These are phyloP conservation scores for Spodoptera picta DNA, from an alignment of 2,888 invertebrate genomes.

Conservation along the genomic window DNA sequence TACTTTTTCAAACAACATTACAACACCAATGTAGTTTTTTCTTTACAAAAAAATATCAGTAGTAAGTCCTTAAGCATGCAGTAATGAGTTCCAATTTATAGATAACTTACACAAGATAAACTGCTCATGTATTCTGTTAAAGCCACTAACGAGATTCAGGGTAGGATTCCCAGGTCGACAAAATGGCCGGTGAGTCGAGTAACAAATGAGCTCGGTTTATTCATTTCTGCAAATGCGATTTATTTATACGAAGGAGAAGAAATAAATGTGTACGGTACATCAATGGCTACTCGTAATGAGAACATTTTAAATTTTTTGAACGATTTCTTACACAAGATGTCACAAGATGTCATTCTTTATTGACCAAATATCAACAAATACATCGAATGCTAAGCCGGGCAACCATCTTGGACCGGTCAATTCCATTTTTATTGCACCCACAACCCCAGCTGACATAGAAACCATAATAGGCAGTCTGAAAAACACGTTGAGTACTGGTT, in stretches of 20 bases:
- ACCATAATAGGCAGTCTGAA: too few relatives aligned
- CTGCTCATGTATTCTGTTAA: slow-evolving; percentile 19
- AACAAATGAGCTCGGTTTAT: slow-evolving; percentile 42
- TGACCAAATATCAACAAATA: too few relatives aligned
- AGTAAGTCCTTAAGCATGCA: not conserved
- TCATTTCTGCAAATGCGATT: slow-evolving; percentile 37
- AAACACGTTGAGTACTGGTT: too few relatives aligned
- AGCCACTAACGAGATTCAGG: slow-evolving; percentile 41
- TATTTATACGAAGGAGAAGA: slow-evolving; percentile 18
- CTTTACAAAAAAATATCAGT: not conserved
- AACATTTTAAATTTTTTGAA: not conserved
- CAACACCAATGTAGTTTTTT: not conserved
- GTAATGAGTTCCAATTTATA: slow-evolving; percentile 19
- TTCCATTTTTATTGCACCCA: too few relatives aligned
- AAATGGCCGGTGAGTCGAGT: slow-evolving; percentile 34
- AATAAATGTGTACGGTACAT: slow-evolving; percentile 32
- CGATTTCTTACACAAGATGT: too few relatives aligned
- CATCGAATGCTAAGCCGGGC: too few relatives aligned
- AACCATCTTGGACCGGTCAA: too few relatives aligned
- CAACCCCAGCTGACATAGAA: too few relatives aligned
- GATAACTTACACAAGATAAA: slow-evolving; percentile 7
- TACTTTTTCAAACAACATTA: not conserved
- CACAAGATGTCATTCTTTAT: too few relatives aligned
- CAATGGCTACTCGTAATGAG: slow-evolving; percentile 4
- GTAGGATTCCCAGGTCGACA: slow-evolving; percentile 35